Percentiles rank a stretch among this genome's conserved stretches.
Evolutionary conservation across 1,140 invertebrate genomes (phyloP).

Genomic region (Tribolium castaneum): DNA sequence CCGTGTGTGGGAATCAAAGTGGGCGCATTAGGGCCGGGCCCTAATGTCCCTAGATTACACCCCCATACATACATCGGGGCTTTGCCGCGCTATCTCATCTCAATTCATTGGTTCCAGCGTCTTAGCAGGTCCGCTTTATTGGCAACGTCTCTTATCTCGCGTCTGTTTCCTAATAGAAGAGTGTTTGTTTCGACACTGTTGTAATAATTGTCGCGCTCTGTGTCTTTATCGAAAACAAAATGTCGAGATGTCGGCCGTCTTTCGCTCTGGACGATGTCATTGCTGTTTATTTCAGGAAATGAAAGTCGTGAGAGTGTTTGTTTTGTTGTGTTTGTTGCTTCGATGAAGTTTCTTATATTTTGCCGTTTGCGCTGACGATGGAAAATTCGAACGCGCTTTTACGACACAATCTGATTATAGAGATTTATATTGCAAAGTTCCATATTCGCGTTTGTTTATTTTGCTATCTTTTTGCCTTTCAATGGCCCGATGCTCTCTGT

Average conservation of each 20-base stretch:
- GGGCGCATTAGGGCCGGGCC: conserved; percentile 49
- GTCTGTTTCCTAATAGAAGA: not conserved
- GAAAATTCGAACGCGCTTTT: conserved; percentile 49
- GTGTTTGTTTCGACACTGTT: not conserved
- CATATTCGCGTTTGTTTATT: conserved; percentile 21
- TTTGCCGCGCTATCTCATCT: conserved; percentile 51
- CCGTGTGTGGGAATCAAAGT: conserved; percentile 55
- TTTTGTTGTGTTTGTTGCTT: conserved; percentile 55
- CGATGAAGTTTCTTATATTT: conserved; percentile 53
- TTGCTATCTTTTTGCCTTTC: not conserved
- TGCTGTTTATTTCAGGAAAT: conserved; percentile 55
- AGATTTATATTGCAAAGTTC: conserved; percentile 44
- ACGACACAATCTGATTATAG: conserved; percentile 51
- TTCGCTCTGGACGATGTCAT: conserved; percentile 46
- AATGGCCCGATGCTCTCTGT: not conserved
- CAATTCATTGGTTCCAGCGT: conserved; percentile 53
- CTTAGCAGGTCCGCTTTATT: conserved; percentile 50
- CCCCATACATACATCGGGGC: conserved; percentile 43
- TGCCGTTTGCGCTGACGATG: conserved; percentile 50
- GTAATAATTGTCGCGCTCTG: conserved; percentile 4
- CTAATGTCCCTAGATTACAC: conserved; percentile 54
- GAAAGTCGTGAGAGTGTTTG: conserved; percentile 54
- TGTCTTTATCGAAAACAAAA: conserved; percentile 49
- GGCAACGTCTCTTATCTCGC: conserved; percentile 1
- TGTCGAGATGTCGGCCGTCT: conserved; percentile 42